Conservation (phyloP, 1,140 invertebrate genomes). For the Drosophila rhopaloa region DNA sequence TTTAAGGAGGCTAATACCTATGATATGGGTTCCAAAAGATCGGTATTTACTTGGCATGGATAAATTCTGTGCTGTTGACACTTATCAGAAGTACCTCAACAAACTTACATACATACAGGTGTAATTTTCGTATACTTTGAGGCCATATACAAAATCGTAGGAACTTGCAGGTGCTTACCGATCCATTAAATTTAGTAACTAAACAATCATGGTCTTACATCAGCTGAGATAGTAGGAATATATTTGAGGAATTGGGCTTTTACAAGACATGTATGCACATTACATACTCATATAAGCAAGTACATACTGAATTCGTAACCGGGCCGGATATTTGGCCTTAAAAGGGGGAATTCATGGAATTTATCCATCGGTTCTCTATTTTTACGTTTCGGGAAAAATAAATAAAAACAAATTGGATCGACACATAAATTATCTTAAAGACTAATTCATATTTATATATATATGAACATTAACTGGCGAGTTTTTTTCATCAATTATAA, state of each 20-base stretch:
- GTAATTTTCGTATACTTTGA: conserved; percentile 3
- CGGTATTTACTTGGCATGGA: conserved; percentile 18
- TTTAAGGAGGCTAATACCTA: background rate
- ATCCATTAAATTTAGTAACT: background rate
- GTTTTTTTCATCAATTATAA: conserved; percentile 19
- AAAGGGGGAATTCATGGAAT: background rate
- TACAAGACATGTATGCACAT: conserved; percentile 13
- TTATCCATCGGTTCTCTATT: background rate
- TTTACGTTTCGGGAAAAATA: background rate
- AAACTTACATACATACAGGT: conserved; percentile 23
- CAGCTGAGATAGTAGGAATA: background rate
- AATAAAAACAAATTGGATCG: conserved; percentile 6
- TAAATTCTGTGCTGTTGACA: conserved; percentile 38
- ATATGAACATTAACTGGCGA: background rate
- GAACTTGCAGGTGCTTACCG: background rate
- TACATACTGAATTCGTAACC: conserved; percentile 48
- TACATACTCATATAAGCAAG: conserved; percentile 38
- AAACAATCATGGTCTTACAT: conserved; percentile 4
- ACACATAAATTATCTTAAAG: conserved; percentile 12
- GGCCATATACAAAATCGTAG: background rate
- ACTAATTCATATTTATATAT: conserved; percentile 36
- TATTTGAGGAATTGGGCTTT: conserved; percentile 3
- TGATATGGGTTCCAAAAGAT: background rate
- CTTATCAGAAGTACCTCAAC: conserved; percentile 18
- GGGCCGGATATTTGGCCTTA: conserved; percentile 23